Base-by-base conservation (phyloP, 2,113 vertebrate genomes). In the Colaptes auratus region DNA sequence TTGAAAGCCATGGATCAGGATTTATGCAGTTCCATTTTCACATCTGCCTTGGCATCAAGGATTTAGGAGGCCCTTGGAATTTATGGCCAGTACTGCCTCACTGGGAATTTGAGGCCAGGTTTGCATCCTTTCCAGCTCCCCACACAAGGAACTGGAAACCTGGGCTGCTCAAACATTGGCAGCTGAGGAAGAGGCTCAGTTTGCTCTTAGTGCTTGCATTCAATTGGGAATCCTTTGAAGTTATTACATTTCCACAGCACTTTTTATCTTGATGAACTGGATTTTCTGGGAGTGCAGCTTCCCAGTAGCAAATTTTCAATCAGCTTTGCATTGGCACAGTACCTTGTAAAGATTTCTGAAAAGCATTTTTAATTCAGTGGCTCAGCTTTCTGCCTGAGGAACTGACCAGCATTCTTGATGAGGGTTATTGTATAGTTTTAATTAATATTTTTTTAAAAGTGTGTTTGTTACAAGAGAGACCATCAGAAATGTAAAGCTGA, bases 231-330 rank as follows among this genome's bases (percentile, higher is more conserved):
- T 71, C 8, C 36, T 93, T 76, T 90, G 61, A 93, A 92, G 82
- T 84, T 74, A 81, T 36, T 78, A 70, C 78, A 66, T 81, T 93
- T 77, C 69, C 61, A 53, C 70, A 81, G n/a, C 56, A 64, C 28
- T 92, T 95, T 90, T 88, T 81, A 72, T 90, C 56, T 52, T 14
- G 39, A 76, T 88, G 79, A 83, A 64, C 84, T 81, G 61, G 28
- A 79, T 95, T 95, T 95, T 92, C 63, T 63, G 72, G 46, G 55
- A 80, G 53, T 86, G 33, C 31, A 78, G 52, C 77, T 92, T 93
- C 23, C 27, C 16, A 86, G 30, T 31, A 86, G 93, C 63, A 75
- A 48, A 78, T 89, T 89, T 88, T 73, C 74, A 61, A 60, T 56
- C 53, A 65, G 58, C 53, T 89, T 96, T 87, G 36, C 42, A 8